Evolutionary conservation across 2,797 vertebrate genomes (phyloP).

Genomic region (Spinus olivaceus): DNA sequence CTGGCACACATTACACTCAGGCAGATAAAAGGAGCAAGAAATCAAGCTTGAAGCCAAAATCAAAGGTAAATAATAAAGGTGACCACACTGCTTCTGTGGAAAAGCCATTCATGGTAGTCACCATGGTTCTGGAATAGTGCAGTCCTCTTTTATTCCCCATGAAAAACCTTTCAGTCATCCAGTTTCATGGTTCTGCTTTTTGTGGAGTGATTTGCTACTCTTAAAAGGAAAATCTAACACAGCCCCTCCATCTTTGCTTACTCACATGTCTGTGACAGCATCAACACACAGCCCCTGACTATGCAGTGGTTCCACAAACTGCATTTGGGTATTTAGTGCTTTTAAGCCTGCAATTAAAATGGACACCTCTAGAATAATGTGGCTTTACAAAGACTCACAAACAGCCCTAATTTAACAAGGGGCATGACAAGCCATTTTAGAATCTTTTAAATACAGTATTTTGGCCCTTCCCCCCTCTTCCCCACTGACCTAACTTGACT

Average conservation of each 20-base stretch:
- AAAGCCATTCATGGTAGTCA: neutral
- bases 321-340: neutral
- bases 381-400: neutral
- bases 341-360: neutral
- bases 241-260: neutral
- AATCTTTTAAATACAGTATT: neutral
- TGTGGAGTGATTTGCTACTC: neutral
- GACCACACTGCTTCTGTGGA: neutral
- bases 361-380: neutral
- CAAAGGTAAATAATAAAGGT: constrained; percentile 22
- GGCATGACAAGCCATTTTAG: neutral
- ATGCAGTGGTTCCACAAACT: neutral
- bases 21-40: constrained; percentile 9
- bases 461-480: neutral
- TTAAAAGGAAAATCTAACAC: neutral
- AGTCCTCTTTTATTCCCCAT: neutral
- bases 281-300: neutral
- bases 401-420: neutral
- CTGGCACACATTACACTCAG: neutral
- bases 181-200: neutral
- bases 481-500: neutral
- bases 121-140: neutral
- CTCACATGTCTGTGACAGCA: neutral
- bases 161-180: neutral
- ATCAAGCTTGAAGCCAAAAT: neutral